Percentiles rank a stretch among this genome's conserved stretches.
phyloP scores from a whole-genome alignment of 2,797 vertebrate genomes.

The Argyrosomus regius region DNA sequence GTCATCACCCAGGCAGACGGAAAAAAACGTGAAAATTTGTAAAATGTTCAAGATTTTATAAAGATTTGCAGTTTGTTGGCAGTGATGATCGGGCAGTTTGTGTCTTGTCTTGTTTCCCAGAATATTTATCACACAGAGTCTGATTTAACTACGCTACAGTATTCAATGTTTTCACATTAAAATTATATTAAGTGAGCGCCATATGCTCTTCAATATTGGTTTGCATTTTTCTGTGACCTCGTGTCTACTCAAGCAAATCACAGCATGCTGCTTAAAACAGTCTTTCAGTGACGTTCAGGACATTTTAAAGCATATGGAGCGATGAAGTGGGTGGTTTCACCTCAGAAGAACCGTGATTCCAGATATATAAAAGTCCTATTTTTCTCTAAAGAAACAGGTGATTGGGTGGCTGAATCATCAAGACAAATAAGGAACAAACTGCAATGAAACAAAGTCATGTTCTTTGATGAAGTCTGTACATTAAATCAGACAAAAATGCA shows the following conservation, averaged over 20 bases:
- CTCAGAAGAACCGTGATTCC: neutral
- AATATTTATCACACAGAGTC: constrained; percentile 27
- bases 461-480: neutral
- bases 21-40: constrained; percentile 24
- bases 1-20: constrained; percentile 21
- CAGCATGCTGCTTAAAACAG: neutral
- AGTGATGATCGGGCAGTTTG: constrained; percentile 18
- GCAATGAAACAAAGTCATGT: neutral
- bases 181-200: constrained; percentile 1
- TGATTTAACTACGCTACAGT: constrained; percentile 19
- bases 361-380: neutral
- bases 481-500: neutral
- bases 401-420: neutral
- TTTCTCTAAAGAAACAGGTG: no score
- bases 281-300: neutral
- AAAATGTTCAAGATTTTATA: constrained; percentile 48
- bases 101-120: constrained; percentile 35
- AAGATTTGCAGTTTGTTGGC: constrained; percentile 42
- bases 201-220: constrained; percentile 23
- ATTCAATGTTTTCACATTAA: neutral
- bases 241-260: constrained; percentile 1
- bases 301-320: neutral
- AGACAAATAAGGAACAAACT: constrained; percentile 1
- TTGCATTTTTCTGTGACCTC: constrained; percentile 11
- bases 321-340: neutral